Percentiles rank a stretch among this genome's conserved stretches.
phyloP scores from a whole-genome alignment of 2,888 invertebrate species.

The Phragmatobia fuliginosa region DNA sequence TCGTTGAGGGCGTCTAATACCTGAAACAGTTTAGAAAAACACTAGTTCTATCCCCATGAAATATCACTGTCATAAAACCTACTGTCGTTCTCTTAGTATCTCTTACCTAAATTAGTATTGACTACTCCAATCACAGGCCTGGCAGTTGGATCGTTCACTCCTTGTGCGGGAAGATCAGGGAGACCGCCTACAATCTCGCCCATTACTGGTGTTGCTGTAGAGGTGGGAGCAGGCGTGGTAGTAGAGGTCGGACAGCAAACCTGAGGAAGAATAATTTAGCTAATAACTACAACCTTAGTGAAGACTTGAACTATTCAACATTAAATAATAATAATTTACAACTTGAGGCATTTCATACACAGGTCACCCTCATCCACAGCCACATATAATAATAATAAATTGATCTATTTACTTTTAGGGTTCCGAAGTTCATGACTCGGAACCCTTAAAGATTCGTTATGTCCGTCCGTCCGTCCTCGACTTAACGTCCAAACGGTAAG shows the following conservation, averaged over 20 bases:
- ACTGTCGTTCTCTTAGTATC: background rate
- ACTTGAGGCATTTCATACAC: background rate
- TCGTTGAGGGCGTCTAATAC: too few relatives aligned
- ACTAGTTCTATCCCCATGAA: too few relatives aligned
- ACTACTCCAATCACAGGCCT: conserved; percentile 91
- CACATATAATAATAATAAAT: too few relatives aligned
- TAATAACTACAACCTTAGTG: background rate
- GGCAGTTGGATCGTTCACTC: conserved; percentile 85
- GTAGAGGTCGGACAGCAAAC: conserved; percentile 65
- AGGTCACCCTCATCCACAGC: too few relatives aligned
- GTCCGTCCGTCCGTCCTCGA: too few relatives aligned
- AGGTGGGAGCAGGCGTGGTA: conserved; percentile 40
- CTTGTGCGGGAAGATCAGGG: conserved; percentile 87
- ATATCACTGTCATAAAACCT: too few relatives aligned
- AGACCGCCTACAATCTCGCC: conserved; percentile 61
- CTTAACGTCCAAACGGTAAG: too few relatives aligned
- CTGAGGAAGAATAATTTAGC: conserved; percentile 43
- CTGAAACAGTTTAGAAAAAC: too few relatives aligned
- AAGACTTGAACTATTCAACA: background rate
- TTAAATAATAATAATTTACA: too few relatives aligned
- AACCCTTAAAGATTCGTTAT: too few relatives aligned
- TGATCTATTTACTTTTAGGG: too few relatives aligned
- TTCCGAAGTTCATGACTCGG: too few relatives aligned
- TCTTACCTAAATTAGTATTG: conserved; percentile 87
- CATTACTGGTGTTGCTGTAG: conserved; percentile 8